These are phyloP conservation scores for Boulengeromyrus knoepffleri DNA, from an alignment of 2,113 vertebrate species.

Conservation along the genomic window DNA sequence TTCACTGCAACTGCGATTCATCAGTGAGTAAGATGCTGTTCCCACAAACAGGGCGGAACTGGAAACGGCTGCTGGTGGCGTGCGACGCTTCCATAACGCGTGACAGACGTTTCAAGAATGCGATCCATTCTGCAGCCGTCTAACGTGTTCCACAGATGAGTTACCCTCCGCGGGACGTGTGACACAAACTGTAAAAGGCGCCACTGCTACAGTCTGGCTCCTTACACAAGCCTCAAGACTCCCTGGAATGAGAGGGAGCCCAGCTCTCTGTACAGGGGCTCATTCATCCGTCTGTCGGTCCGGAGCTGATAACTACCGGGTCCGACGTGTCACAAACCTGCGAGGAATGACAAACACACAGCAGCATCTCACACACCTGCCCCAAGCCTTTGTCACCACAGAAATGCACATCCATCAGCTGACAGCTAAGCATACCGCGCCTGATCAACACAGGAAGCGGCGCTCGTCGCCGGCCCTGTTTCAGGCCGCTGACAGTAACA, in stretches of 20 bases:
- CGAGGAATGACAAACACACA: not conserved
- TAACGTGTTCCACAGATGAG: not conserved
- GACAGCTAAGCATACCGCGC: not conserved
- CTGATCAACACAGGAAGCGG: not conserved
- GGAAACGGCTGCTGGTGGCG: not conserved
- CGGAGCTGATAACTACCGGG: not conserved
- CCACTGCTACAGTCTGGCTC: not conserved
- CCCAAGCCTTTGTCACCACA: not conserved
- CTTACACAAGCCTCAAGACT: not conserved
- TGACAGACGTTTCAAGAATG: not conserved
- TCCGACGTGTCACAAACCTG: not conserved
- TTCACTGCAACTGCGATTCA: not conserved
- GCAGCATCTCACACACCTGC: not conserved
- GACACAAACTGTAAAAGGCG: not conserved
- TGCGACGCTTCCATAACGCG: not conserved
- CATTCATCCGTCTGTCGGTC: not conserved
- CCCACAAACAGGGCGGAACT: not conserved
- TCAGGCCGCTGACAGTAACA: not conserved
- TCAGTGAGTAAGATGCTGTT: not conserved
- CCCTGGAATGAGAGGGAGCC: not conserved
- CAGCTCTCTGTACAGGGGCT: not conserved
- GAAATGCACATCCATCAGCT: not conserved
- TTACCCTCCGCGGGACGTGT: not conserved
- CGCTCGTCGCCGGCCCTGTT: not conserved
- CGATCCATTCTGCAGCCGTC: not conserved